phyloP scores from a whole-genome alignment of 1,140 invertebrate species.

The Harpegnathos saltator region DNA sequence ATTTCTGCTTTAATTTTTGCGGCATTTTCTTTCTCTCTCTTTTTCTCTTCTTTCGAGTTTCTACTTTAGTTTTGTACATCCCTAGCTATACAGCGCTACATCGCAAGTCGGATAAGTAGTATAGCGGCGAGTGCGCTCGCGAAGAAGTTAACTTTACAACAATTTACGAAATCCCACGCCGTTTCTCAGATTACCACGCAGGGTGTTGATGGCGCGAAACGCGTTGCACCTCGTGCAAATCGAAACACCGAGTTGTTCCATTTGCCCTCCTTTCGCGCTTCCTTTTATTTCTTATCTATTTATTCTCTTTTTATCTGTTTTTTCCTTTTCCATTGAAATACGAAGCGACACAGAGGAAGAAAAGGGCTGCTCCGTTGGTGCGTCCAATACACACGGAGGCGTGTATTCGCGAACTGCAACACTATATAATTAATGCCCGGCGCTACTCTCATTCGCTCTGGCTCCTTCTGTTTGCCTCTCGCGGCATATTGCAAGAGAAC shows the following conservation, averaged over 20 bases:
- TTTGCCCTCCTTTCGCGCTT: background rate
- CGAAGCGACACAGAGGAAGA: background rate
- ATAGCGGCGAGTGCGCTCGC: background rate
- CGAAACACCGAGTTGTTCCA: constrained; percentile 20
- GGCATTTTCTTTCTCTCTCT: background rate
- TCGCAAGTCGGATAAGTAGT: background rate
- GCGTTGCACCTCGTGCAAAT: background rate
- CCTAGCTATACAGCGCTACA: background rate
- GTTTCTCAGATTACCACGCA: background rate
- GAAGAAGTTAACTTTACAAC: background rate
- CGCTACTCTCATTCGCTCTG: constrained; percentile 5
- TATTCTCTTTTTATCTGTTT: background rate
- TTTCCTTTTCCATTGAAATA: background rate
- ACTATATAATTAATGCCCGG: constrained; percentile 30
- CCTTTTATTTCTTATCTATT: no score
- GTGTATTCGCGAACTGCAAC: background rate
- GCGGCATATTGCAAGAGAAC: constrained; percentile 29
- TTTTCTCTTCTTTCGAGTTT: no score
- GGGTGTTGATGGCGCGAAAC: background rate
- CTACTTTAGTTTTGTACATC: no score
- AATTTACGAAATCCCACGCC: background rate
- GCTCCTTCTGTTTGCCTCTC: constrained; percentile 31
- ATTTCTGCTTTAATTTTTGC: background rate
- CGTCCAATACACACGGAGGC: background rate
- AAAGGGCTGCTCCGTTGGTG: background rate